Conservation (phyloP, 2,888 invertebrate species). For the Margaritifera margaritifera region DNA sequence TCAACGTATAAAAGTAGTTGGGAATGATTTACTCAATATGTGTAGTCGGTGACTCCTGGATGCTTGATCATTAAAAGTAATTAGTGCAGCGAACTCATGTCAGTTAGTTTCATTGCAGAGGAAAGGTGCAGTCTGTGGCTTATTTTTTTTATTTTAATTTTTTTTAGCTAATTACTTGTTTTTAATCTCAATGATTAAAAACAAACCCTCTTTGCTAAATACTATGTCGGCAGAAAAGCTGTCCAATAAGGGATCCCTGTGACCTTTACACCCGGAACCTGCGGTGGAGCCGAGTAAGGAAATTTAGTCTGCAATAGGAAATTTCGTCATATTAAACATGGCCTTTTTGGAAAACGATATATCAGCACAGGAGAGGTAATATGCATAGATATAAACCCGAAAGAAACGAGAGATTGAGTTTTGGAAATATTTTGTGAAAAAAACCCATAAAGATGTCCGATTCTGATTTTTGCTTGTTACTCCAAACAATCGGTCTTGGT, state of each 20-base stretch:
- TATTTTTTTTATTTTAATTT: no score
- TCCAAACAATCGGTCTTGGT: background rate
- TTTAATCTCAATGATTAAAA: no score
- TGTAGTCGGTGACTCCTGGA: no score
- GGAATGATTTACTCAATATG: no score
- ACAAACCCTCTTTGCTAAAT: no score
- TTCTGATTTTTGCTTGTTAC: conserved; percentile 1
- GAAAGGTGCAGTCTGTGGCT: no score
- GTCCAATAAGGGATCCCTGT: background rate
- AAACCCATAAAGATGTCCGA: background rate
- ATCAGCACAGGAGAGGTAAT: conserved; percentile 56
- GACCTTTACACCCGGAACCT: conserved; percentile 43
- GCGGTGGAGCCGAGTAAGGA: conserved; percentile 14
- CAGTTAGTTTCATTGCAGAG: no score
- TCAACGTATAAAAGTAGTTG: no score
- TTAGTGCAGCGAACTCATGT: no score
- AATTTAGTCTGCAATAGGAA: background rate
- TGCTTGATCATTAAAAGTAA: no score
- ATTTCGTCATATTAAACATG: conserved; percentile 28
- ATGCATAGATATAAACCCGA: background rate
- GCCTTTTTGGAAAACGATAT: conserved; percentile 60
- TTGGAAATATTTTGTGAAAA: background rate
- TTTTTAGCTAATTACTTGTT: no score
- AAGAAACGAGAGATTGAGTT: background rate
- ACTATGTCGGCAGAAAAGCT: no score